Base-by-base conservation (phyloP, 1,140 invertebrate genomes). In the Cotesia vestalis region DNA sequence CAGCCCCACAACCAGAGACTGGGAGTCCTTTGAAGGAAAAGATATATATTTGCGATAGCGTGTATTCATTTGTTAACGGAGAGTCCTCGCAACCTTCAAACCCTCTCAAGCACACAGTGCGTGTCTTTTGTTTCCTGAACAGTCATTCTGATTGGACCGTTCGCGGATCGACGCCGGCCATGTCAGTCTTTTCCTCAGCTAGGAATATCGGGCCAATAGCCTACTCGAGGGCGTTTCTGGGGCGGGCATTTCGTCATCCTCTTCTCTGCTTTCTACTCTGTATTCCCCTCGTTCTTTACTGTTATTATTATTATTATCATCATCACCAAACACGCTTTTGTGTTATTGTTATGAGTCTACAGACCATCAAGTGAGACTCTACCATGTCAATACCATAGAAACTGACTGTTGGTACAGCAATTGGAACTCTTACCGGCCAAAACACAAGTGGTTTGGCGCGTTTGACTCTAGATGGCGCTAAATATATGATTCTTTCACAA, bases 151-250 rank as follows among this genome's bases (percentile, higher is more conserved):
- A 86, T 86, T 87, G 85, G 86, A 84, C 80, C 83, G 81, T 85
- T 85, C 82, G 79, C 40, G 69, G 59, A 72, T 73, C 76, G 72
- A 75, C 77, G 83, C 79, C 83, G 80, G 84, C 81, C 84, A 86
- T 86, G 83, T 78, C 79, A 86, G 85, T 80, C 81, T 84, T 85
- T 84, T 81, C 79, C 79, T 78, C 77, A 73, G 74, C 73, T 77
- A 75, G 71, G 75, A 76, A 77, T 84, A 87, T 86, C 84, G 78
- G 83, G 85, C 86, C 86, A 87, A 87, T 87, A 86, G 85, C 81
- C 75, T 76, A 73, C 77, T 79, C 80, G 83, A 82, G 84, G 85
- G 85, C 85, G 85, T 85, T 83, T 63, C 83, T 78, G 80, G 84
- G 75, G 83, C 84, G 84, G 80, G 70, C 79, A 82, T 84, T 78